These are phyloP conservation scores for Megaustenia siamemsis DNA, from an alignment of 2,888 invertebrate species.

Conservation along the genomic window DNA sequence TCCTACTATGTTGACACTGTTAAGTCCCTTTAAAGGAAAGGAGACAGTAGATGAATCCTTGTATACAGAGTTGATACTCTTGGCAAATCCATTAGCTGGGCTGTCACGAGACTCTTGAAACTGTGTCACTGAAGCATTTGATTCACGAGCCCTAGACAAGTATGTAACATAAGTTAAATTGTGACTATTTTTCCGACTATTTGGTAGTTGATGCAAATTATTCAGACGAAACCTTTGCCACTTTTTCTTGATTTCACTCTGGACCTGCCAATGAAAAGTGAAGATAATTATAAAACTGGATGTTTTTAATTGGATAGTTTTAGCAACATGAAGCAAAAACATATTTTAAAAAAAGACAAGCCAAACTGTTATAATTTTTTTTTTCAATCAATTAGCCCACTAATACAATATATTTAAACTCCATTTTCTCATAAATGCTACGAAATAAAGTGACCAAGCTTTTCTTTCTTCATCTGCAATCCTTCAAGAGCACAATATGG, in stretches of 20 bases:
- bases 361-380: background rate
- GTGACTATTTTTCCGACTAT: conserved; percentile 36
- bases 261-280: conserved; percentile 35
- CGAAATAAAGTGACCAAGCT: too few relatives aligned
- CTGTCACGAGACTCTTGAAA: conserved; percentile 29
- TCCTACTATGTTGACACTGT: background rate
- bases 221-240: conserved; percentile 52
- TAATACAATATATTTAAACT: too few relatives aligned
- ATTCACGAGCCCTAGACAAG: conserved; percentile 45
- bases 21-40: background rate
- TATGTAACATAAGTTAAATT: conserved; percentile 49
- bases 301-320: too few relatives aligned
- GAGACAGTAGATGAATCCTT: conserved; percentile 21
- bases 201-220: conserved; percentile 33
- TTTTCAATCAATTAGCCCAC: too few relatives aligned
- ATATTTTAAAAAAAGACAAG: too few relatives aligned
- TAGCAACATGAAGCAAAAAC: too few relatives aligned
- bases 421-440: too few relatives aligned
- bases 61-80: background rate
- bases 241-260: conserved; percentile 52
- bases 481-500: too few relatives aligned
- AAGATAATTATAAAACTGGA: too few relatives aligned
- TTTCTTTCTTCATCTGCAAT: too few relatives aligned
- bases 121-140: conserved; percentile 39
- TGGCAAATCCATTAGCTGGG: conserved; percentile 16